Evolutionary conservation across 2,797 vertebrate genomes (phyloP).

Genomic region (Coregonus ussuriensis): DNA sequence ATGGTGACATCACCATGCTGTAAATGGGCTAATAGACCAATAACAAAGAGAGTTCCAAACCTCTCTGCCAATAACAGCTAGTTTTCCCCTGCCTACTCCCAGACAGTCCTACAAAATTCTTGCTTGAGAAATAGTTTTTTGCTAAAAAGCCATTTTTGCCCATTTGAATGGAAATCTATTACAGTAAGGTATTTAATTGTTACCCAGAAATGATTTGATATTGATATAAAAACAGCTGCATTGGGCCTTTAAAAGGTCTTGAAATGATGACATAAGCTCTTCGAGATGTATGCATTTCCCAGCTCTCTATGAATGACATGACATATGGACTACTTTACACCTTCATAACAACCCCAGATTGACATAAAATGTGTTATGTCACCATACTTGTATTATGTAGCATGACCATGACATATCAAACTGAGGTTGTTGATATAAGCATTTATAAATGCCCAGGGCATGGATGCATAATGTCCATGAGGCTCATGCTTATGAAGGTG

Average conservation of each 20-base stretch:
- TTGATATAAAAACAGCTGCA: no score
- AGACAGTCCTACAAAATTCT: no score
- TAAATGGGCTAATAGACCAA: no score
- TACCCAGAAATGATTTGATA: no score
- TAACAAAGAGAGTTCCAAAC: no score
- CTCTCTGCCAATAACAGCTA: no score
- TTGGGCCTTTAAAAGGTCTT: neutral
- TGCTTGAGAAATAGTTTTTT: no score
- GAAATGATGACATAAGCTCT: constrained; percentile 8
- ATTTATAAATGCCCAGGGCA: neutral
- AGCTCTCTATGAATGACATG: neutral
- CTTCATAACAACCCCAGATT: neutral
- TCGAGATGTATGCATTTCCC: neutral
- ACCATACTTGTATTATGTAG: neutral
- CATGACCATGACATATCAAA: neutral
- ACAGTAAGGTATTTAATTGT: no score
- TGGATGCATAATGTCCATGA: neutral
- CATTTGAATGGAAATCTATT: no score
- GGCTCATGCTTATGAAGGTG: neutral
- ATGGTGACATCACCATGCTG: no score
- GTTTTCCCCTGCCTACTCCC: no score
- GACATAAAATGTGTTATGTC: neutral
- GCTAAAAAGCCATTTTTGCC: no score
- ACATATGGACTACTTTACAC: neutral
- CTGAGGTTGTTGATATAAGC: neutral